Evolutionary conservation across 2,113 vertebrate genomes (phyloP), one percentile per base, ranked within the genome.

Genomic region (Triplophysa dalaica): DNA sequence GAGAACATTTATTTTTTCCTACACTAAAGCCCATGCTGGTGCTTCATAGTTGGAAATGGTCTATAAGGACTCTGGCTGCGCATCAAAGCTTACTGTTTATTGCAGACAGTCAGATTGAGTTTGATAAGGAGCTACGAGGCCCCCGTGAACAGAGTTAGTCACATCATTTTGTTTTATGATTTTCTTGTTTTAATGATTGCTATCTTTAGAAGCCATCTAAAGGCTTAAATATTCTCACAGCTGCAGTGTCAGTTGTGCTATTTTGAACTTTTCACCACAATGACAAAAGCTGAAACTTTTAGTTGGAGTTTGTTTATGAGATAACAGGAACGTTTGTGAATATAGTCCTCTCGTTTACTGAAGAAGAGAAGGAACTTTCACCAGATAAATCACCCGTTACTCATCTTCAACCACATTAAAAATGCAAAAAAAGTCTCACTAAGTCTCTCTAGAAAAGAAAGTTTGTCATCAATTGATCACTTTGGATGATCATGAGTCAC

Each of bases 101-200:
- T 74, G 50, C 69, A 80, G 69, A 80, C 54, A 26, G 70, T 75
- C 13, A 70, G 50, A 70, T 24, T 56, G 58, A 54, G 29, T 60
- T 67, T 48, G 48, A 65, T 80, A 80, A 70, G 65, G 6, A 79
- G 19, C 38, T n/a, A 60, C 22, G 50, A 43, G 58, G 5, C n/a
- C 21, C 11, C 9, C 33, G 56, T 54, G 58, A 14, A 11, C 48
- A 9, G 3, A 3, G n/a, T 75, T 72, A 74, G 26, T 83, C 70
- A 79, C 29, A 56, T 22, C 2, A 26, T 78, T 77, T 52, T 14
- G 48, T 14, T 52, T 52, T 0, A 52, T 17, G 33, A 60, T 79
- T 62, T 62, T 9, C n/a, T 41, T 29, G 54, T 17, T 50, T 58
- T 62, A 41, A 17, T 45, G 54, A 66, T 41, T 26, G 52, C 62